Conservation (phyloP, 2,113 vertebrate species). For the Microtus montanus region DNA sequence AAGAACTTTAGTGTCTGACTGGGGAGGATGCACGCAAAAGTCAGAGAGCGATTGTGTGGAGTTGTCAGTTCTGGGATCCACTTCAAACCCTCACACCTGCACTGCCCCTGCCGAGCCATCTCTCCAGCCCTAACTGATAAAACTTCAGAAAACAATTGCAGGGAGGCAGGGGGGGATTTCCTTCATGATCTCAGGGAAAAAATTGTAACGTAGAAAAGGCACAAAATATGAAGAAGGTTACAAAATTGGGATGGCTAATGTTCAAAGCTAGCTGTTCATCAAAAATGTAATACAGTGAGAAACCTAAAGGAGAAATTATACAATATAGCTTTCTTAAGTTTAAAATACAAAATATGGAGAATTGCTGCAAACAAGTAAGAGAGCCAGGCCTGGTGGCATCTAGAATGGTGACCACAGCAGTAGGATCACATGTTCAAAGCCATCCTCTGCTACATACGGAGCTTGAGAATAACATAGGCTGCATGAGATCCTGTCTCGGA, state of each 20-base stretch:
- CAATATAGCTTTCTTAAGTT: background rate
- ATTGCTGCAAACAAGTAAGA: background rate
- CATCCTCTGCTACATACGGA: background rate
- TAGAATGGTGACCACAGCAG: background rate
- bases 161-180: background rate
- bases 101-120: background rate
- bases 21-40: background rate
- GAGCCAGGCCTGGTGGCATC: background rate
- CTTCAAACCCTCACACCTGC: background rate
- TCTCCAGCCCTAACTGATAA: background rate
- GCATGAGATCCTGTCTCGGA: background rate
- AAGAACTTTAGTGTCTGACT: background rate
- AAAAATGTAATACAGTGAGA: background rate
- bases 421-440: background rate
- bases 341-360: constrained; percentile 4
- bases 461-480: background rate
- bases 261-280: background rate
- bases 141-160: background rate
- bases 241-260: background rate
- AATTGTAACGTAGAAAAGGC: constrained; percentile 3
- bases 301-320: background rate
- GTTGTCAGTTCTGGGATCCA: background rate
- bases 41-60: background rate
- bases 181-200: background rate
- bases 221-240: background rate